Percentiles rank a stretch among this genome's conserved stretches.
Conservation (phyloP, 2,888 invertebrate genomes). For the Caenorhabditis sp. region DNA sequence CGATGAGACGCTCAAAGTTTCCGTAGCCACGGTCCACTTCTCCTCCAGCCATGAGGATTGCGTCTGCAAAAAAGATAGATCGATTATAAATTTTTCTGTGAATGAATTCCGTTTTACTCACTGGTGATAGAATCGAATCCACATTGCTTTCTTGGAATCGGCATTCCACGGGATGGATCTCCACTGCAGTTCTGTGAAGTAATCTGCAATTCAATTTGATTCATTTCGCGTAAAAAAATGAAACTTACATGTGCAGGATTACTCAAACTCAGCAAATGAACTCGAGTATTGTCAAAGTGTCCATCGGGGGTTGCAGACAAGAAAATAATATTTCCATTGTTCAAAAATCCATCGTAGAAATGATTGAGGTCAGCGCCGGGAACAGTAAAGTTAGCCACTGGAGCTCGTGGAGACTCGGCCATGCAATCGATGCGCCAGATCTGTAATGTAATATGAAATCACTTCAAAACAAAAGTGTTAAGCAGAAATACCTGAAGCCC, state of each 20-base stretch:
- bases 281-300: conserved; percentile 74
- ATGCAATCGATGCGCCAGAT: conserved; percentile 68
- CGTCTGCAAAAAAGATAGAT: conserved; percentile 72
- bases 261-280: conserved; percentile 72
- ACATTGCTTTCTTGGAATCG: conserved; percentile 75
- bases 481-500: conserved; percentile 68
- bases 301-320: conserved; percentile 77
- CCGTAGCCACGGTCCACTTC: conserved; percentile 75
- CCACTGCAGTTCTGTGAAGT: conserved; percentile 73
- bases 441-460: conserved; percentile 16
- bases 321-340: conserved; percentile 74
- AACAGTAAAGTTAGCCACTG: conserved; percentile 69
- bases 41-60: conserved; percentile 77
- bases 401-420: conserved; percentile 65
- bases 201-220: conserved; percentile 50
- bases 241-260: conserved; percentile 61
- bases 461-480: background rate
- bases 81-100: too few relatives aligned
- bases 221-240: background rate
- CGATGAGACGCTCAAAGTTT: conserved; percentile 71
- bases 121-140: conserved; percentile 74
- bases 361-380: conserved; percentile 75
- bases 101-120: conserved; percentile 20
- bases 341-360: conserved; percentile 78
- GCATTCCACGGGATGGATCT: conserved; percentile 72